Percentiles rank a stretch among this genome's conserved stretches.
These are phyloP conservation scores for Eclectus roratus DNA, from an alignment of 2,113 vertebrate genomes.

Conservation along the genomic window DNA sequence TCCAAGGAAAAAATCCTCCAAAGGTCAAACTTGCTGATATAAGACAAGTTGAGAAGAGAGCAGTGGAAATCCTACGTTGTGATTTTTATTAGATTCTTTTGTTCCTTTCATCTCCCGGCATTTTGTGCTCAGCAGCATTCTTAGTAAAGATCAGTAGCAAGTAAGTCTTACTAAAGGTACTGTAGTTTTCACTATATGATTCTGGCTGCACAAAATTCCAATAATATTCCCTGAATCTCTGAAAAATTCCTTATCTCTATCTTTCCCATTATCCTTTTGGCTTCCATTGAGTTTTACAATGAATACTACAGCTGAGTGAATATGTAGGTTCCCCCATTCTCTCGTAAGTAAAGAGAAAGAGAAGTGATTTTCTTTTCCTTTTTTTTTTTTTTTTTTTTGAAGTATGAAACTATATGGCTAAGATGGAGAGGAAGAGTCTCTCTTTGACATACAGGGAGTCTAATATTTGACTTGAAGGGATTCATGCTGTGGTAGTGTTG, in stretches of 20 bases:
- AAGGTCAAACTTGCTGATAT: conserved; percentile 30
- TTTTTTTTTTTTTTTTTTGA: not conserved
- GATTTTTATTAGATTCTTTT: not conserved
- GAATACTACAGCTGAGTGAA: not conserved
- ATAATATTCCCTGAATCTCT: not conserved
- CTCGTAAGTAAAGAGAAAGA: not conserved
- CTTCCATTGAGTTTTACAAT: not conserved
- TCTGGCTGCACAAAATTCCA: not conserved
- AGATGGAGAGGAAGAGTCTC: not conserved
- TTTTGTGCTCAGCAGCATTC: not conserved
- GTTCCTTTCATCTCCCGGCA: not conserved
- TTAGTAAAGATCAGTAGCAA: not conserved
- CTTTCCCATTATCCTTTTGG: not conserved
- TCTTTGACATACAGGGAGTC: not conserved
- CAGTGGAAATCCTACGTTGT: conserved; percentile 12
- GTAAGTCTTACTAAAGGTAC: not conserved
- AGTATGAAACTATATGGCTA: not conserved
- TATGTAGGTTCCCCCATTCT: not conserved
- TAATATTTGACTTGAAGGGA: not conserved
- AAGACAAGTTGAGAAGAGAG: not conserved
- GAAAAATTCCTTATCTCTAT: not conserved
- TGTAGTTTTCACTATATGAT: not conserved
- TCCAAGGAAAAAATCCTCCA: conserved; percentile 20
- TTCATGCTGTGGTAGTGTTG: not conserved
- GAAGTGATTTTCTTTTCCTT: not conserved